Base-by-base conservation (phyloP, 2,888 invertebrate genomes). In the Periphyllus acericola region DNA sequence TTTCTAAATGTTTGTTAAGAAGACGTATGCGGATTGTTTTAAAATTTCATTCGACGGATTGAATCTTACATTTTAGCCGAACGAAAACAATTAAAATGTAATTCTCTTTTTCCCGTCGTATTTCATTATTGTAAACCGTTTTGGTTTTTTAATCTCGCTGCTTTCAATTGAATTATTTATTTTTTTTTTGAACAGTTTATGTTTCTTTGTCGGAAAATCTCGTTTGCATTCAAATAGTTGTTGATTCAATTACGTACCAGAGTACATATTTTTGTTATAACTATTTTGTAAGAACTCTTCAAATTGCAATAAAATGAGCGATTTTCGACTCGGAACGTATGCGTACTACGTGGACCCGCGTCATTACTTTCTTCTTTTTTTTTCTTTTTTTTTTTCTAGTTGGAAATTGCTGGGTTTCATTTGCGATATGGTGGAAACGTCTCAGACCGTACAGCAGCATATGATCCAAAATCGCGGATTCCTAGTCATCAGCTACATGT, bases 401-500 rank as follows among this genome's bases (percentile, higher is more conserved):
- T 97, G 98, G 83, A 98, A 98, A 92, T 94, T 99, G 90, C 94
- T 99, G 92, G 97, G 98, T 89, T 97, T 99, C 93, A 97, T 99
- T 91, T 98, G 98, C 92, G 98, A 99, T 91, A 93, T 99, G 91
- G 96, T 99, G 90, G 98, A 98, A 92, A 97, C 97, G 75, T 99
- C 99, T 90, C 96, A 97, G 91, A 98, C 98, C 71, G 98, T 99
- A 89, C 99, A 99, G 92, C 99, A 99, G 92, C 99, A 99, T 92
- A 98, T 99, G 96, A 96, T 99, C 92, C 99, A 99, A 92, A 98
- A 98, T 92, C 95, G 98, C 90, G 99, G 99, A 89, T 99, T 99
- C 93, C 94, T 99, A 91, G 98, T 99, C 90, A 98, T 99, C 92
- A 98, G 99, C 90, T 98, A 97, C 92, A 96, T 98, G 95, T 94